A percentile compares a stretch with the other conserved stretches of the same genome.
These are phyloP conservation scores for Mormyrus iriodes DNA, from an alignment of 2,113 vertebrate species.

Conservation along the genomic window DNA sequence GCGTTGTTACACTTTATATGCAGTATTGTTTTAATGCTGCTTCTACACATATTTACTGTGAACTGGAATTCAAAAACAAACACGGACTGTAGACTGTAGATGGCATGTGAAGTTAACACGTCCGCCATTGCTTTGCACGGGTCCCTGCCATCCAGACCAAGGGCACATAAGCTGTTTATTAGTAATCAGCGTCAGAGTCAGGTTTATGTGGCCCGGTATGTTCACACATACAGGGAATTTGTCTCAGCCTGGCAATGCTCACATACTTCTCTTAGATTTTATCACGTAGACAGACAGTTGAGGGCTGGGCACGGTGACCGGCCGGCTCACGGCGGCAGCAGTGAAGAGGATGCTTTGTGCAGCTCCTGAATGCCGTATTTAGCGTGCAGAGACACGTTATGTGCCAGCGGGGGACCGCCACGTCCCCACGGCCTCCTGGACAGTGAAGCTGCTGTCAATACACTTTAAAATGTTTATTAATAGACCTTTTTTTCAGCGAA, in stretches of 20 bases:
- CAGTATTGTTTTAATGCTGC: too few relatives aligned
- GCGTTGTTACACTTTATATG: not conserved
- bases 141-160: not conserved
- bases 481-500: constrained; percentile 14
- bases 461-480: constrained; percentile 24
- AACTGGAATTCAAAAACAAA: not conserved
- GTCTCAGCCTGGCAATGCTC: not conserved
- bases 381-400: constrained; percentile 2
- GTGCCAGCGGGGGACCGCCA: constrained; percentile 14
- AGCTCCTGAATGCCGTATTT: constrained; percentile 22
- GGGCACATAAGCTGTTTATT: too few relatives aligned
- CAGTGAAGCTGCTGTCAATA: constrained; percentile 20
- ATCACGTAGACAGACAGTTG: not conserved
- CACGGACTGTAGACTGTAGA: not conserved
- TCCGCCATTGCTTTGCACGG: not conserved
- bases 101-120: not conserved
- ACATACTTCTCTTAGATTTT: not conserved
- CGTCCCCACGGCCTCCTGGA: constrained; percentile 28
- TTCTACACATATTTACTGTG: too few relatives aligned
- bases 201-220: not conserved
- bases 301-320: not conserved
- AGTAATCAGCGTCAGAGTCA: not conserved
- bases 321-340: not conserved
- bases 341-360: not conserved
- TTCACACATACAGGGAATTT: not conserved